A percentile compares a stretch with the other conserved stretches of the same genome.
Evolutionary conservation across 2,888 invertebrate species (phyloP).

Genomic region (Plebejus melissa): DNA sequence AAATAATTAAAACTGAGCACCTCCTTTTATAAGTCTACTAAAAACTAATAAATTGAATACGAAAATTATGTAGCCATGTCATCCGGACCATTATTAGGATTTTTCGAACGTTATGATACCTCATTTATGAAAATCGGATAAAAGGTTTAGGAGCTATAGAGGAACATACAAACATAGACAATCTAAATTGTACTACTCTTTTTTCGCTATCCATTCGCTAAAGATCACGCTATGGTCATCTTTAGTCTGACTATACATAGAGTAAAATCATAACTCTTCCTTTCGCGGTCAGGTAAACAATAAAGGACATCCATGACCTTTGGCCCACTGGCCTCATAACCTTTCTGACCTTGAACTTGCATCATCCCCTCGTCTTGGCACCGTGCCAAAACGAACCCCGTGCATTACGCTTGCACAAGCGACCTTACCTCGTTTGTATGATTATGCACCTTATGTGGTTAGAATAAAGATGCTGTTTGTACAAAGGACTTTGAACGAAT

Average conservation of each 20-base stretch:
- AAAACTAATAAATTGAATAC: background rate
- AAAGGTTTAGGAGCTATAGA: background rate
- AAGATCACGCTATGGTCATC: background rate
- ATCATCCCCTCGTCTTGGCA: background rate
- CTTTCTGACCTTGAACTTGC: slow-evolving; percentile 8
- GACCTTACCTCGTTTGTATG: background rate
- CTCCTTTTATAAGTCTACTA: background rate
- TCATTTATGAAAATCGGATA: background rate
- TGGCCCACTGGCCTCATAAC: background rate
- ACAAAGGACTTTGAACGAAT: background rate
- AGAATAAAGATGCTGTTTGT: background rate
- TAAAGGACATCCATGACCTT: background rate
- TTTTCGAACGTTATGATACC: background rate
- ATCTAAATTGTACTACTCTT: no score
- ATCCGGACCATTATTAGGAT: background rate
- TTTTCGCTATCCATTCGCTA: background rate
- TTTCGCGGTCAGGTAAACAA: background rate
- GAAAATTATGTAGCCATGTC: background rate
- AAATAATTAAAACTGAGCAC: background rate
- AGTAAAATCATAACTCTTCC: background rate
- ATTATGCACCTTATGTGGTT: background rate
- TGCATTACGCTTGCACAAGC: background rate
- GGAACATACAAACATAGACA: background rate
- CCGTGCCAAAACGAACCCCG: background rate
- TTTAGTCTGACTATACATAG: background rate